Evolutionary conservation across 2,797 vertebrate genomes (phyloP).

Genomic region (Apogon talboti): DNA sequence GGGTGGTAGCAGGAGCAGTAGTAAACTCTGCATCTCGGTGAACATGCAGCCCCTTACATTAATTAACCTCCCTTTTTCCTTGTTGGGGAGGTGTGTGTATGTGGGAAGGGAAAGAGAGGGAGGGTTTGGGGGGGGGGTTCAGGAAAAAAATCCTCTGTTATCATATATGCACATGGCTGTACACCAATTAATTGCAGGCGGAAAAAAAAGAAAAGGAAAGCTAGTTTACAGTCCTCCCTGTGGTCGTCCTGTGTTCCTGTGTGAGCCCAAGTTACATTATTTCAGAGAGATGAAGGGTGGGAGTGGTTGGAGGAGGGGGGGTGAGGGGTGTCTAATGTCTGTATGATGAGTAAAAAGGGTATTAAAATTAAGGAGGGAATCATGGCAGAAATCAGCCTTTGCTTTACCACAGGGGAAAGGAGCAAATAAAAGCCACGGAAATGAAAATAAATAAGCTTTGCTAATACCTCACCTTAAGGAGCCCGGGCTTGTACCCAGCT

Average conservation of each 20-base stretch:
- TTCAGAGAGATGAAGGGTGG: conserved; percentile 83
- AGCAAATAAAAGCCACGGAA: conserved; percentile 96
- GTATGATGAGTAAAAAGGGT: conserved; percentile 97
- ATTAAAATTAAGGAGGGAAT: conserved; percentile 99
- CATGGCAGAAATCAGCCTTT: conserved; percentile 94
- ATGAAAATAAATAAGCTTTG: conserved; percentile 95
- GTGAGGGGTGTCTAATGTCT: conserved; percentile 91
- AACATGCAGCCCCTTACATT: conserved; percentile 96
- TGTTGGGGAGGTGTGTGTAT: conserved; percentile 81
- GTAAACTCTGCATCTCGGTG: conserved; percentile 94
- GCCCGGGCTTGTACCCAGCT: conserved; percentile 85
- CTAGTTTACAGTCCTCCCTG: conserved; percentile 92
- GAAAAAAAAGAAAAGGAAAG: conserved; percentile 84
- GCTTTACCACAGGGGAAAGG: conserved; percentile 92
- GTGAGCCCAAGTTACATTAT: conserved; percentile 88
- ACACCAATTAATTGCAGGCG: conserved; percentile 95
- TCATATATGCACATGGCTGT: conserved; percentile 93
- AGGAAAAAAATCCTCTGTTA: conserved; percentile 84
- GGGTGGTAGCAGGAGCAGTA: conserved; percentile 82
- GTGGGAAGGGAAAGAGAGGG: not conserved
- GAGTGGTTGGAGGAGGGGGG: conserved; percentile 23
- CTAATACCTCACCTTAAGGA: conserved; percentile 98
- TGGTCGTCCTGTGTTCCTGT: conserved; percentile 91
- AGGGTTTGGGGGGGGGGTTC: too few species aligned
- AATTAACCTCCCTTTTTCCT: conserved; percentile 99